Base-by-base conservation (phyloP, 2,113 vertebrate species). In the Calypte anna region DNA sequence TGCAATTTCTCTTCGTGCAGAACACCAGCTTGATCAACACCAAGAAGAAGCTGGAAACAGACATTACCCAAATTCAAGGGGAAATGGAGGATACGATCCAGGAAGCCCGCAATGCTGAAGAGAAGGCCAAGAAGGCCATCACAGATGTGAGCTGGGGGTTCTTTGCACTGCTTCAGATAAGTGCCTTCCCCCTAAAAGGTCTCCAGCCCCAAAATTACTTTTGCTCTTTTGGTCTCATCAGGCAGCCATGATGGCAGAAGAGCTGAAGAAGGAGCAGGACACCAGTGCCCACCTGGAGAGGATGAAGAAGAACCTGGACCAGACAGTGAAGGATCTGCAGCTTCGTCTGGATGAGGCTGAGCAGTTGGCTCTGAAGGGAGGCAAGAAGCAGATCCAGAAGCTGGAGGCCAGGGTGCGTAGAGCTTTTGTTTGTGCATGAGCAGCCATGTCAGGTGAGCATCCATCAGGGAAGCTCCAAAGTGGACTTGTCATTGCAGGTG, bases 241-340 rank as follows among this genome's bases (percentile, higher is more conserved):
- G 97, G 97, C 97, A 0, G 98, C 99, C 86, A 99, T 99, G 98
- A 99, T 99, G 99, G 99, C 99, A 0, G 99, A 99, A 94, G 99
- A 99, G 95, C 97, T 99, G 58, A 99, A 99, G 97, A 99, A 99
- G 96, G 99, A 99, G 79, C 99, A 99, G 91, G 99, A 99, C 95
- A 99, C 99, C 69, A 98, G 98, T 0, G 98, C 99, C 54, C 99
- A 99, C 74, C 94, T 98, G 82, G 97, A 98, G 95, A 95, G 98
- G 54, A 33, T 33, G 33, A 33, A 33, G 33, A 33, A 33, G 33
- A 33, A 33, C 33, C 33, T 33, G 33, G 33, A 55, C 21, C 96
- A 98, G 92, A 98, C 98, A 0, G 98, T 98, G 69, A 98, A 98
- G 94, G 98, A 98, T 72, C 94, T 98, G 92, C 98, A 98, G 96